These are phyloP conservation scores for Antheraea yamamai DNA, from an alignment of 2,888 invertebrate genomes.

Conservation along the genomic window DNA sequence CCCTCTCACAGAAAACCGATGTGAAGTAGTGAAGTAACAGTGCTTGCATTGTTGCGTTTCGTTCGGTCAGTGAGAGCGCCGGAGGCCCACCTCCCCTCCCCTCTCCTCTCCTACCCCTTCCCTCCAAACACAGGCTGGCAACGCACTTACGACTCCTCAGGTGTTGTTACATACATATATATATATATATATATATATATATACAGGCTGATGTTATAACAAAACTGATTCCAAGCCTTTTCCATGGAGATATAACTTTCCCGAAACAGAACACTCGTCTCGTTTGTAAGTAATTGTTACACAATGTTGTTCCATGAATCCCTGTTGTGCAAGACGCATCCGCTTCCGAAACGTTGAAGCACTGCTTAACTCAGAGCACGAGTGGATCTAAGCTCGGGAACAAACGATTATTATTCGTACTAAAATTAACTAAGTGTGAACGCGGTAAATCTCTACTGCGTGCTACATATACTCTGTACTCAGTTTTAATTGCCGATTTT, in stretches of 20 bases:
- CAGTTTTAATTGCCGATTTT: neutral
- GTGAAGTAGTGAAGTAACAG: too few relatives aligned
- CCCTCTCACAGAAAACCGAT: too few relatives aligned
- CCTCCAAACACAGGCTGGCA: too few relatives aligned
- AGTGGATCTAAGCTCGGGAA: constrained; percentile 21
- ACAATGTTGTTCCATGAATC: constrained; percentile 70
- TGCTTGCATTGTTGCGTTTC: too few relatives aligned
- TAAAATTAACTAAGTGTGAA: constrained; percentile 9
- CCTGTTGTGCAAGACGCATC: constrained; percentile 54
- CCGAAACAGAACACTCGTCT: constrained; percentile 56
- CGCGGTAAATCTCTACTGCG: neutral
- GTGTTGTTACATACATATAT: too few relatives aligned
- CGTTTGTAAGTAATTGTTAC: constrained; percentile 74
- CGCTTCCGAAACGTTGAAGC: constrained; percentile 42
- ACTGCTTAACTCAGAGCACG: constrained; percentile 39
- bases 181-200: too few relatives aligned
- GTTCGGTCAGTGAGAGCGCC: too few relatives aligned
- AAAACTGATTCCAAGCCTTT: constrained; percentile 25
- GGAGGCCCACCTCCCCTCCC: too few relatives aligned
- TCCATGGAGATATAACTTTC: constrained; percentile 41
- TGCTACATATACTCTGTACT: neutral
- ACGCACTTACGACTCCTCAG: too few relatives aligned
- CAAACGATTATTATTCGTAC: constrained; percentile 12
- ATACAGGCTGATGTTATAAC: constrained; percentile 6
- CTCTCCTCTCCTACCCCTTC: too few relatives aligned